Conservation (phyloP, 2,113 vertebrate genomes). For the Muntiacus muntjak region DNA sequence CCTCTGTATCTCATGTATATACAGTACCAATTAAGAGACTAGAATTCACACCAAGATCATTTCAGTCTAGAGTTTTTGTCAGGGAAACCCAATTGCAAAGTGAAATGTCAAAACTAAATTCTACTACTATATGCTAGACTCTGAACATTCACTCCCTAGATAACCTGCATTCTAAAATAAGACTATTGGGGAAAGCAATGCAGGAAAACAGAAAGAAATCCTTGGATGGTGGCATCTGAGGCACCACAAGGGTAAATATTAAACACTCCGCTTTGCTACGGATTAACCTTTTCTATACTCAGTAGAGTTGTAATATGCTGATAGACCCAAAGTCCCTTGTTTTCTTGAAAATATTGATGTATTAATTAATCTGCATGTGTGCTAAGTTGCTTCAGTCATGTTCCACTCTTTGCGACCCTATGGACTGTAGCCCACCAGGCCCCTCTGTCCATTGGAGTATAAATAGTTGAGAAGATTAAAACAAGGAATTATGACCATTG, state of each 20-base stretch:
- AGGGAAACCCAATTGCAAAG: constrained; percentile 21
- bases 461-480: constrained; percentile 16
- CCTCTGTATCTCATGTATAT: neutral
- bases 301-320: neutral
- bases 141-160: neutral
- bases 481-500: neutral
- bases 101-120: constrained; percentile 42
- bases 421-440: neutral
- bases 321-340: neutral
- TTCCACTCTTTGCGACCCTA: neutral
- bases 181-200: neutral
- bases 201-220: neutral
- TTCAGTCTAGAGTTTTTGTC: neutral
- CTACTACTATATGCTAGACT: constrained; percentile 4
- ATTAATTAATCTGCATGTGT: neutral
- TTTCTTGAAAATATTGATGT: neutral
- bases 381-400: neutral
- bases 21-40: constrained; percentile 9
- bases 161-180: constrained; percentile 35
- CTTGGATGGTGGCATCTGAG: neutral
- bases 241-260: neutral
- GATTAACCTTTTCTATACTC: neutral
- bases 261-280: neutral
- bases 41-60: neutral
- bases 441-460: neutral